Base-by-base conservation (phyloP, 2,888 invertebrate genomes). In the Tridacna gigas region DNA sequence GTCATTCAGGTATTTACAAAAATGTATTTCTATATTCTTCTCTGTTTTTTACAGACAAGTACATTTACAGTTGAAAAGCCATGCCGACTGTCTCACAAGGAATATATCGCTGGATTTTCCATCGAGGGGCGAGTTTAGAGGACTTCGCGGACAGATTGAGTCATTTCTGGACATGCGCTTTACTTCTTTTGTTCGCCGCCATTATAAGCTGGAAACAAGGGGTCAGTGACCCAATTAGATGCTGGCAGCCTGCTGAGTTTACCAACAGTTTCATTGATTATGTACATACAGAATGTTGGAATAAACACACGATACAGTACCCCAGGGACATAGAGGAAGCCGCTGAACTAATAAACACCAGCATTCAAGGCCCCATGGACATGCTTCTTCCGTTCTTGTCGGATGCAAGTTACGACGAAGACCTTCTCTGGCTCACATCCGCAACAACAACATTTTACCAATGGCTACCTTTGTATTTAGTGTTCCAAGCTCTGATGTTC, bases 91-190 rank as follows among this genome's bases (percentile, higher is more conserved):
- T 81, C 2, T 69, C 71, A 11, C 37, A 47, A 37, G 88, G 83
- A 0, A 37, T 83, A n/a, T 78, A 28, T 28, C 66, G 71, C 18
- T 83, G 82, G 85, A 15, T 85, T 45, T 75, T 83, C 25, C 15
- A 45, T 0, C 22, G 78, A 22, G 77, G 77, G 4, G 83, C 85
- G 25, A 67, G 67, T 18, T 63, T 88, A 0, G 88, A 85, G 37
- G 85, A 88, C 56, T 82, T 85, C 25, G 83, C 88, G 1, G 88
- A 88, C 80, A 66, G 88, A 11, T 78, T 88, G 45, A 88, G 77
- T 65, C 84, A 86, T 78, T 71, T 84, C 69, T 88, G 88, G 88
- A 86, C 88, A 22, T 80, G 84, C 60, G 85, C 83, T 4, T 71
- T 88, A 0, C 80, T 88, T 45, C 73, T 86, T 5, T 22, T 86